Conservation (phyloP, 1,140 invertebrate species). For the Calliopsis andreniformis region DNA sequence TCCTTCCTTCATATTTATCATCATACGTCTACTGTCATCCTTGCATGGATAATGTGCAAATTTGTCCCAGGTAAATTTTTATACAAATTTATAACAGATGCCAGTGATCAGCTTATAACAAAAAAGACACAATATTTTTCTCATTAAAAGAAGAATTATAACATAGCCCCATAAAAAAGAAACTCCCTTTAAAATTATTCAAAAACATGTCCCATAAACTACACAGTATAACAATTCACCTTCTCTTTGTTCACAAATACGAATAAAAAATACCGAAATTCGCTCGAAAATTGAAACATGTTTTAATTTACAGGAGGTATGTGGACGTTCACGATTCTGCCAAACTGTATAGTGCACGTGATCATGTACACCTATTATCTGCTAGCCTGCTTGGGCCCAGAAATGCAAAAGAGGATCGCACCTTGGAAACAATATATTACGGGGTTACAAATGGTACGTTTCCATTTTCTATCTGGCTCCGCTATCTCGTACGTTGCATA, state of each 20-base stretch:
- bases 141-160: background rate
- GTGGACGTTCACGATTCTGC: slow-evolving; percentile 78
- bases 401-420: slow-evolving; percentile 90
- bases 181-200: no score
- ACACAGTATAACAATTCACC: no score
- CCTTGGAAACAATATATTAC: slow-evolving; percentile 95
- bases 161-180: no score
- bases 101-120: background rate
- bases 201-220: no score
- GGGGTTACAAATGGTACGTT: slow-evolving; percentile 89
- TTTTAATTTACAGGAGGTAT: slow-evolving; percentile 73
- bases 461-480: slow-evolving; percentile 26
- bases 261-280: no score
- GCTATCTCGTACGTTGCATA: slow-evolving; percentile 11
- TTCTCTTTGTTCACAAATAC: no score
- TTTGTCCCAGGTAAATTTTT: slow-evolving; percentile 83
- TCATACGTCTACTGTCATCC: slow-evolving; percentile 84
- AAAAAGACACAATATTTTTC: no score
- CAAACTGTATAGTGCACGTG: slow-evolving; percentile 86
- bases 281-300: background rate
- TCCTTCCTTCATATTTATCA: slow-evolving; percentile 89
- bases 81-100: no score
- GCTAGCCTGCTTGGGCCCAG: slow-evolving; percentile 88
- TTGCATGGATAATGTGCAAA: slow-evolving; percentile 88
- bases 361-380: slow-evolving; percentile 87